A percentile compares a stretch with the other conserved stretches of the same genome.
These are phyloP conservation scores for Hemithea aestivaria DNA, from an alignment of 2,888 invertebrate genomes.

Conservation along the genomic window DNA sequence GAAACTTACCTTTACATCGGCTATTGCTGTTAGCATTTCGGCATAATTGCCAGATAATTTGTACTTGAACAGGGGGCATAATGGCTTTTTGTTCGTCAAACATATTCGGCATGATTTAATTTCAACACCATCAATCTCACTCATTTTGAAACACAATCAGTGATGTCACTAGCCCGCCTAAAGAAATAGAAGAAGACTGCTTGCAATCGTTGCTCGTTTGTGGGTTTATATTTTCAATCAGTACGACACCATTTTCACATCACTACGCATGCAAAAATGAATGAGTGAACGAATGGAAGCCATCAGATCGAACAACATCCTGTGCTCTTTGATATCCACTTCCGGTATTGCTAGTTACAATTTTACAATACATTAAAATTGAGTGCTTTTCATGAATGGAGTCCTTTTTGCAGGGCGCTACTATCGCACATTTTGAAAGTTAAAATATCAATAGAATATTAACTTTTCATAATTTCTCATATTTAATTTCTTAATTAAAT, in stretches of 20 bases:
- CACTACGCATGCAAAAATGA: constrained; percentile 27
- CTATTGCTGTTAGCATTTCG: constrained; percentile 73
- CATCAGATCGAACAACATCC: constrained; percentile 2
- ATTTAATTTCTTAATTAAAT: no score
- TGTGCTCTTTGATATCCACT: constrained; percentile 3
- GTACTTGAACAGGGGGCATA: constrained; percentile 69
- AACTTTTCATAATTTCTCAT: no score
- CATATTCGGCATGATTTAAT: constrained; percentile 71
- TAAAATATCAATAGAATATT: no score
- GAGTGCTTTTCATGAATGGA: no score
- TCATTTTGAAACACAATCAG: constrained; percentile 43
- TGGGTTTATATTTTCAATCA: constrained; percentile 11
- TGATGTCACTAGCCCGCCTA: constrained; percentile 21
- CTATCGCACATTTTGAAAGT: no score
- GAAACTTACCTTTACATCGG: constrained; percentile 54
- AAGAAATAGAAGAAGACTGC: constrained; percentile 20
- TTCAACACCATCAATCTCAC: constrained; percentile 49
- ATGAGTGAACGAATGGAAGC: constrained; percentile 15
- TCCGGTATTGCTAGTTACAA: constrained; percentile 8
- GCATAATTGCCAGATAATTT: constrained; percentile 73
- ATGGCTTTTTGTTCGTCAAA: constrained; percentile 59
- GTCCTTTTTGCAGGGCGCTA: no score
- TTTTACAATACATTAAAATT: neutral
- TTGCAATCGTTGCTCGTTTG: constrained; percentile 20
- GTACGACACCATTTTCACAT: constrained; percentile 32